Conservation (phyloP, 2,113 vertebrate genomes). For the Coregonus clupeaformis region DNA sequence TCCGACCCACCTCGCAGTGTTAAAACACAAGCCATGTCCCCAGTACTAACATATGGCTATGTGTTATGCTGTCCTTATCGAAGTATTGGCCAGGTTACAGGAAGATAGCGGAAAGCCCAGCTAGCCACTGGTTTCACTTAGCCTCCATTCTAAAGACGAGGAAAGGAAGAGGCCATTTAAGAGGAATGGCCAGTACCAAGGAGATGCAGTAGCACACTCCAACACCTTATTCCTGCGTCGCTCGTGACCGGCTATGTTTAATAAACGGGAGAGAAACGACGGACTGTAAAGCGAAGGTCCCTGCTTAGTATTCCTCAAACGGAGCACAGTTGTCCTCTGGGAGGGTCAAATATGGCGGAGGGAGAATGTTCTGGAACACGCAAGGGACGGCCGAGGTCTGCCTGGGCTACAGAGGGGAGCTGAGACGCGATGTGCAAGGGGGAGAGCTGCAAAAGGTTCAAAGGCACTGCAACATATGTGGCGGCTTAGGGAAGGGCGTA, state of each 20-base stretch:
- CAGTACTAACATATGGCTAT: not conserved
- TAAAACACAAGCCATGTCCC: not conserved
- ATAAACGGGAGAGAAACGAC: not conserved
- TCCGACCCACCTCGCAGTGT: not conserved
- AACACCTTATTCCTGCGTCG: not conserved
- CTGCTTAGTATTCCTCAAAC: not conserved
- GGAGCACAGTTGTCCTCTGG: not conserved
- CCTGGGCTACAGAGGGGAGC: not conserved
- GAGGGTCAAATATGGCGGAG: not conserved
- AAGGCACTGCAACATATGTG: conserved; percentile 16
- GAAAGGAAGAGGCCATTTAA: too few relatives aligned
- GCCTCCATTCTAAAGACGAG: not conserved
- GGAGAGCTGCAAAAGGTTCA: not conserved
- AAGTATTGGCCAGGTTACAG: too few relatives aligned
- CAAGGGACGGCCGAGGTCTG: not conserved
- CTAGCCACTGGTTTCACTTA: not conserved
- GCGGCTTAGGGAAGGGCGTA: not conserved
- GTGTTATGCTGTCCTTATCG: not conserved
- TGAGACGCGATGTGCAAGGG: not conserved
- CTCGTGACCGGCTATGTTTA: not conserved
- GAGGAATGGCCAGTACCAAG: too few relatives aligned
- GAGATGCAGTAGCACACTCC: not conserved
- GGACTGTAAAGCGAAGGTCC: not conserved
- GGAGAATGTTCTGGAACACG: conserved; percentile 8
- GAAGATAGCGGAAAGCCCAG: too few relatives aligned